A percentile compares a stretch with the other conserved stretches of the same genome.
Evolutionary conservation across 1,140 invertebrate genomes (phyloP).

Genomic region (Atta cephalotes): DNA sequence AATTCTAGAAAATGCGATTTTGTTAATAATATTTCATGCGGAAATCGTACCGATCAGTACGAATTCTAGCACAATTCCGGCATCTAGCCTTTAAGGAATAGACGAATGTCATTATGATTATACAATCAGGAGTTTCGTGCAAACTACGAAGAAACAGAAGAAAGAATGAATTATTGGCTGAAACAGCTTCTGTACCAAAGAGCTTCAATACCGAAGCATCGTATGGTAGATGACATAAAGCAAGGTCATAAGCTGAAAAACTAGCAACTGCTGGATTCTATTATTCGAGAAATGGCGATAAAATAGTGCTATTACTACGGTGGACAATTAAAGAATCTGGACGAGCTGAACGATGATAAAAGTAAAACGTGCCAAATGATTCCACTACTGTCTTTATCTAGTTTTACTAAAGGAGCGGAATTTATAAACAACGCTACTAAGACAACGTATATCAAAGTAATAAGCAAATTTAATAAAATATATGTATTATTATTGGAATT

Average conservation of each 20-base stretch:
- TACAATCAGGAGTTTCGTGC: conserved; percentile 82
- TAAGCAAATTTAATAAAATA: conserved; percentile 66
- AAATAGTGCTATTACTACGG: conserved; percentile 95
- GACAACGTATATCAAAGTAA: conserved; percentile 79
- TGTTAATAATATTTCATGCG: conserved; percentile 87
- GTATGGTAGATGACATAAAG: conserved; percentile 91
- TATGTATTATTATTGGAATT: not conserved
- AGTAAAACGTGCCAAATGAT: conserved; percentile 94
- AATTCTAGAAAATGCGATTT: conserved; percentile 93
- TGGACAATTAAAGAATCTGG: conserved; percentile 95
- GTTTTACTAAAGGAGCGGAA: conserved; percentile 91
- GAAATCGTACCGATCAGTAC: conserved; percentile 88
- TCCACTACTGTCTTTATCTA: conserved; percentile 93
- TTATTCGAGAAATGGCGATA: conserved; percentile 94
- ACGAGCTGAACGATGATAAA: conserved; percentile 90
- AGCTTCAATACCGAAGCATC: conserved; percentile 87
- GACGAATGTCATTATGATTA: conserved; percentile 85
- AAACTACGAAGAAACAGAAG: conserved; percentile 72
- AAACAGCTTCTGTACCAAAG: not conserved
- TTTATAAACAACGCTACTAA: conserved; percentile 88
- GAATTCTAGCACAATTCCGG: conserved; percentile 21
- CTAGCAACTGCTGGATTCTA: conserved; percentile 96
- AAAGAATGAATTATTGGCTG: conserved; percentile 77
- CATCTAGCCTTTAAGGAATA: too few species aligned
- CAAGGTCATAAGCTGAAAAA: conserved; percentile 90